These are phyloP conservation scores for Thumatha senex DNA, from an alignment of 2,888 invertebrate species.

Conservation along the genomic window DNA sequence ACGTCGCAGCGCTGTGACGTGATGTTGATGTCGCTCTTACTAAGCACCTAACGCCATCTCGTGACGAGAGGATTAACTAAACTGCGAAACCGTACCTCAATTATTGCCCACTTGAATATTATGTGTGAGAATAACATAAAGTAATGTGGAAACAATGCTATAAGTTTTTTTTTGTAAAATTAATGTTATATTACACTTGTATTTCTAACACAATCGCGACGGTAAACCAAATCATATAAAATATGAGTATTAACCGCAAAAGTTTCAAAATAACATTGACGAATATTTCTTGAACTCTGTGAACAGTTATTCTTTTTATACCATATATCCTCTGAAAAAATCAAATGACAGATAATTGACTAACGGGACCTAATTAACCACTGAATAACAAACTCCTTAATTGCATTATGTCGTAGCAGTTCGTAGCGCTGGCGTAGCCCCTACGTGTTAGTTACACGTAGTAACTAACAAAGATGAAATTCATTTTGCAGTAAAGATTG, in stretches of 20 bases:
- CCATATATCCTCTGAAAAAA: too few relatives aligned
- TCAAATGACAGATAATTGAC: background rate
- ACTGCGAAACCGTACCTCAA: background rate
- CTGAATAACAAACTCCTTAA: background rate
- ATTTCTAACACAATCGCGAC: too few relatives aligned
- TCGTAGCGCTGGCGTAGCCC: conserved; percentile 30
- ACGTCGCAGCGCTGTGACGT: conserved; percentile 55
- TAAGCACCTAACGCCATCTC: conserved; percentile 67
- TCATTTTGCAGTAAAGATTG: background rate
- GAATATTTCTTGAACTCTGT: too few relatives aligned
- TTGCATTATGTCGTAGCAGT: conserved; percentile 20
- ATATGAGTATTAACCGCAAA: too few relatives aligned
- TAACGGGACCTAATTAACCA: background rate
- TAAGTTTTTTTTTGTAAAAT: too few relatives aligned
- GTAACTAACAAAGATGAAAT: background rate
- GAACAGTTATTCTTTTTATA: too few relatives aligned
- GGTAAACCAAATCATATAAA: too few relatives aligned
- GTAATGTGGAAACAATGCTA: too few relatives aligned
- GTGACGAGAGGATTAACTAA: conserved; percentile 57
- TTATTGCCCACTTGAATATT: background rate
- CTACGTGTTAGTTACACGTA: background rate
- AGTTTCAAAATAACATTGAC: too few relatives aligned
- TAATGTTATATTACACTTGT: too few relatives aligned
- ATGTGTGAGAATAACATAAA: too few relatives aligned
- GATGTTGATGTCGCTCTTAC: conserved; percentile 26